Percentiles rank a stretch among this genome's conserved stretches.
phyloP scores from a whole-genome alignment of 2,797 vertebrate genomes.

The Hydrophis major region DNA sequence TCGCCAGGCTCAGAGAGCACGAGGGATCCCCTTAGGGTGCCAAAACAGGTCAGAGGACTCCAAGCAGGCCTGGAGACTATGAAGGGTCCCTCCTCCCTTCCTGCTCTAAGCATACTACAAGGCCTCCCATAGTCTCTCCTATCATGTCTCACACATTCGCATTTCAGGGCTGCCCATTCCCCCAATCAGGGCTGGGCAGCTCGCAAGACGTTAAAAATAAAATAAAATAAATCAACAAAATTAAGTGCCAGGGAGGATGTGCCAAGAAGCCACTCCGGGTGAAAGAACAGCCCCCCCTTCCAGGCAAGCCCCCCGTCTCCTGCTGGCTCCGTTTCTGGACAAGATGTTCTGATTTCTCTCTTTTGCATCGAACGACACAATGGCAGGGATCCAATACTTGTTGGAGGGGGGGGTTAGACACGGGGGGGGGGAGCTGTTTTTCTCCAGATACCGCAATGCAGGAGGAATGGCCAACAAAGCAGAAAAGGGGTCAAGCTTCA shows the following conservation, averaged over 20 bases:
- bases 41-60: neutral
- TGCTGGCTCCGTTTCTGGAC: neutral
- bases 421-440: neutral
- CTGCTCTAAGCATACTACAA: neutral
- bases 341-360: neutral
- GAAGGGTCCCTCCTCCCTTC: neutral
- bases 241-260: accelerated
- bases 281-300: neutral
- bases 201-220: neutral
- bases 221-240: neutral
- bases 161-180: neutral
- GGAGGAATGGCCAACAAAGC: neutral
- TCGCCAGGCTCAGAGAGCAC: accelerated
- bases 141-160: neutral
- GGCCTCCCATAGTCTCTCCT: neutral
- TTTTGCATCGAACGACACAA: neutral
- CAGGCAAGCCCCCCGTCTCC: neutral
- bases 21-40: too few relatives aligned
- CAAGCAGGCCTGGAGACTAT: too few relatives aligned
- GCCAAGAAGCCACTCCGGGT: neutral
- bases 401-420: neutral
- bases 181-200: neutral
- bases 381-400: neutral
- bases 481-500: neutral
- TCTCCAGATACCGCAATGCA: neutral